phyloP scores from a whole-genome alignment of 2,888 invertebrate species.

The Drosophila picticornis region DNA sequence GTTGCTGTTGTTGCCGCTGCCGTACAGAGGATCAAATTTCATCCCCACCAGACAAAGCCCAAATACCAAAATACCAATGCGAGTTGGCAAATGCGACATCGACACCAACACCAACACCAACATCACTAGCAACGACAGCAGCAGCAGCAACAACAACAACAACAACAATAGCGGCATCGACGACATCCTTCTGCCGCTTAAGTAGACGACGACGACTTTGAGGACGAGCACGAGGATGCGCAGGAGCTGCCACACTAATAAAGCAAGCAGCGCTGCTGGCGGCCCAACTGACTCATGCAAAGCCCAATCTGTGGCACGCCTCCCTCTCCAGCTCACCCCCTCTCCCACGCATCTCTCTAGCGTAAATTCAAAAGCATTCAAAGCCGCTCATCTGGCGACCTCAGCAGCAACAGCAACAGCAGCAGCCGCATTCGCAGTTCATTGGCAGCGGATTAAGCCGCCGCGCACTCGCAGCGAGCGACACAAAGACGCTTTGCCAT shows the following conservation, averaged over 20 bases:
- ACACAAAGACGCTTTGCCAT: conserved; percentile 74
- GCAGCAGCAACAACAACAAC: conserved; percentile 9
- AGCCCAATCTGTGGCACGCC: conserved; percentile 12
- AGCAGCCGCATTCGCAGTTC: conserved; percentile 73
- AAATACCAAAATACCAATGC: conserved; percentile 79
- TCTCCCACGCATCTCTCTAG: conserved; percentile 8
- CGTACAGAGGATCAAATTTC: conserved; percentile 82
- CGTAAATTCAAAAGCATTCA: conserved; percentile 52
- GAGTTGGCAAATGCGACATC: conserved; percentile 50
- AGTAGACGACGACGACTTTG: conserved; percentile 43
- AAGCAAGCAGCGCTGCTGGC: conserved; percentile 46
- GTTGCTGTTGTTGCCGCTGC: conserved; percentile 42
- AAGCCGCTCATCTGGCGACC: conserved; percentile 76
- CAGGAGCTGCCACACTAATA: conserved; percentile 62
- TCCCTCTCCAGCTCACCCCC: background rate
- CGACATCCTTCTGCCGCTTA: conserved; percentile 61
- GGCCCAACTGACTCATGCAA: conserved; percentile 35
- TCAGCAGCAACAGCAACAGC: conserved; percentile 48
- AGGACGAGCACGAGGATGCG: conserved; percentile 30
- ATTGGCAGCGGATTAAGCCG: conserved; percentile 83
- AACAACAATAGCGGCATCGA: conserved; percentile 33
- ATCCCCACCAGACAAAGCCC: conserved; percentile 82
- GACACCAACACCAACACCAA: conserved; percentile 37
- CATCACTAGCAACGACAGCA: conserved; percentile 31
- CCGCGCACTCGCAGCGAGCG: conserved; percentile 62